phyloP scores from a whole-genome alignment of 2,797 vertebrate genomes.

The Eleutherodactylus coqui region DNA sequence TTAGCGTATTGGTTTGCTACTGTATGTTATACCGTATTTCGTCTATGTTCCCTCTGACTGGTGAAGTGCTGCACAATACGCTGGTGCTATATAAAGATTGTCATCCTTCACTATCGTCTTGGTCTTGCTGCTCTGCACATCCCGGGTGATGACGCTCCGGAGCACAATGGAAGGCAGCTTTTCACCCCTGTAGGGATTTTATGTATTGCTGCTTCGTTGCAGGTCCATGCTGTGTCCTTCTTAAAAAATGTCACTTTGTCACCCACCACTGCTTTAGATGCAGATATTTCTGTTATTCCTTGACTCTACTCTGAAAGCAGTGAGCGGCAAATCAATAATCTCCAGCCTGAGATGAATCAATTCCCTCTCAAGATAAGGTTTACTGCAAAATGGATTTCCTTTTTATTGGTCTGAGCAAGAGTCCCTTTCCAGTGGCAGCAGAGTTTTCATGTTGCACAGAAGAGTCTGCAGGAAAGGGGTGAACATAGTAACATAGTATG shows the following conservation, averaged over 20 bases:
- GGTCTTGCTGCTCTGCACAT: background rate
- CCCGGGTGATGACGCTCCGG: background rate
- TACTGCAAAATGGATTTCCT: constrained; percentile 56
- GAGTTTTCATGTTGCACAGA: background rate
- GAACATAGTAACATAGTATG: too few relatives aligned
- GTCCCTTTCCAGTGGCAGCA: constrained; percentile 11
- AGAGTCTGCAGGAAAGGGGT: background rate
- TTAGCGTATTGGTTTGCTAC: too few relatives aligned
- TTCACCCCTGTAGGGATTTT: background rate
- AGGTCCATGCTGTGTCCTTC: background rate
- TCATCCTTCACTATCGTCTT: background rate
- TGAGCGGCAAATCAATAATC: constrained; percentile 49
- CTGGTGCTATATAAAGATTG: too few relatives aligned
- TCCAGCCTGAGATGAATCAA: constrained; percentile 51
- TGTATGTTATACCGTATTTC: too few relatives aligned
- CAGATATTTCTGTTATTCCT: constrained; percentile 32
- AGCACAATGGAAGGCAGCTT: background rate
- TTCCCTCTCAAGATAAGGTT: constrained; percentile 53
- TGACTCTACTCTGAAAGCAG: constrained; percentile 39
- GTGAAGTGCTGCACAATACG: too few relatives aligned
- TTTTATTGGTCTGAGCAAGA: constrained; percentile 50
- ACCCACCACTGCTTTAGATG: background rate
- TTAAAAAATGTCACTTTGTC: constrained; percentile 28
- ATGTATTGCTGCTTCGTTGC: background rate
- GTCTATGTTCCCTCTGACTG: too few relatives aligned